Conservation (phyloP, 2,113 vertebrate species). For the Eurypyga helias region DNA sequence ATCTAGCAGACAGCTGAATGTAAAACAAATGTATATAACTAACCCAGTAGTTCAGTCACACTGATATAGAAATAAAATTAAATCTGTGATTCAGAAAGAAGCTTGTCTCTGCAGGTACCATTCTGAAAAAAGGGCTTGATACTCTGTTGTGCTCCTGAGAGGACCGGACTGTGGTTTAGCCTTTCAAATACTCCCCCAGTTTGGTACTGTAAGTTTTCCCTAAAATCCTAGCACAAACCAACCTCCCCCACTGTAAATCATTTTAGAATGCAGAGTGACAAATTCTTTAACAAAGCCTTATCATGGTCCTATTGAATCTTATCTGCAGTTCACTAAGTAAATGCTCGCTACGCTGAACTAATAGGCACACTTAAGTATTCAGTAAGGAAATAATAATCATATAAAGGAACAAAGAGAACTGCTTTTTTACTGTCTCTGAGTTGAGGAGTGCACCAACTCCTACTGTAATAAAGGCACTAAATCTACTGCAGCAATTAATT, state of each 20-base stretch:
- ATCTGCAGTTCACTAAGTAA: conserved; percentile 73
- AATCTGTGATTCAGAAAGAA: conserved; percentile 46
- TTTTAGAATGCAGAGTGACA: conserved; percentile 57
- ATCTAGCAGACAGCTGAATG: conserved; percentile 80
- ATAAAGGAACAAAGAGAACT: conserved; percentile 50
- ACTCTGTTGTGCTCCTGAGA: neutral
- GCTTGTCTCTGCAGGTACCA: conserved; percentile 29
- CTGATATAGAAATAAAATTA: conserved; percentile 57
- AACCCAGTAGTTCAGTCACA: conserved; percentile 66
- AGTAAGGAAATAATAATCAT: conserved; percentile 34
- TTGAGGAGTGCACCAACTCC: neutral
- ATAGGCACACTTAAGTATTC: conserved; percentile 41
- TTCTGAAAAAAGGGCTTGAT: neutral
- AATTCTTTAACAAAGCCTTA: conserved; percentile 72
- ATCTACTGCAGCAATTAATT: conserved; percentile 7
- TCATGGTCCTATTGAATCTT: conserved; percentile 59
- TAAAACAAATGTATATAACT: conserved; percentile 77
- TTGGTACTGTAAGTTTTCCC: conserved; percentile 30
- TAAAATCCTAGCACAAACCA: conserved; percentile 56
- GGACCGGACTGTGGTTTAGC: conserved; percentile 24
- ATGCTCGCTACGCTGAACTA: conserved; percentile 66
- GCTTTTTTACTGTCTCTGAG: conserved; percentile 24
- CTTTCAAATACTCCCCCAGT: conserved; percentile 40
- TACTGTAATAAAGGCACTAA: neutral
- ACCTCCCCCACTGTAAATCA: conserved; percentile 51